Evolutionary conservation across 2,888 invertebrate species (phyloP), one percentile per base, ranked within the genome.

Genomic region (Synanthedon andrenaeformis): DNA sequence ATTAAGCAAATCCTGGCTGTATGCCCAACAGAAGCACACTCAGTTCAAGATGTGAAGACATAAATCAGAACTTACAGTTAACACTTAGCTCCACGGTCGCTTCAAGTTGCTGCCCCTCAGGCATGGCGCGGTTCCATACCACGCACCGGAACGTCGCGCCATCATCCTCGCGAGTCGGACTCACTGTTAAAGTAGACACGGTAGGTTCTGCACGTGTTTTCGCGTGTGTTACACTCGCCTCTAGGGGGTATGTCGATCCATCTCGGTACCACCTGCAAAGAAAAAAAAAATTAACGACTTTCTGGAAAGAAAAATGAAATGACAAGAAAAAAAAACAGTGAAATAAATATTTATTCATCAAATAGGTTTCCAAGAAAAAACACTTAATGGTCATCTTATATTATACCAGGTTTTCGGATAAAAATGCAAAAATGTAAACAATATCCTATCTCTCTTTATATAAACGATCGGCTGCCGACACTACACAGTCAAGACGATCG

Each of bases 61-160:
- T 45, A 13, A 45, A 45, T 45, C 45, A 49, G 42, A 72, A 93
- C 95, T 95, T 86, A 96, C 95, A 97, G 84, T 96, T 95, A 59
- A 97, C 96, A 78, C 93, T 94, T 55, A 97, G 89, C 23, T 92
- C 92, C 58, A 96, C 92, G 12, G 91, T 91, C 13, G 95, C 91
- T 66, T 95, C 94, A 59, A 96, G 83, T 63, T 94, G 94, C 56
- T 92, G 91, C 49, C 93, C 93, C 56, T 93, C 92, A 1, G 92
- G 90, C 91, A 97, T 93, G 60, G 96, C 97, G 51, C 96, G 89
- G 85, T 97, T 97, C 90, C 94, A 93, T 53, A 97, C 96, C 59
- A 94, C 93, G 78, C 97, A 97, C 56, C 93, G 91, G 82, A 93
- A 96, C 53, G 90, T 89, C 56, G 94, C 93, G 10, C 93, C 92